phyloP scores from a whole-genome alignment of 2,113 vertebrate species.

The Syngnathoides biaculeatus region DNA sequence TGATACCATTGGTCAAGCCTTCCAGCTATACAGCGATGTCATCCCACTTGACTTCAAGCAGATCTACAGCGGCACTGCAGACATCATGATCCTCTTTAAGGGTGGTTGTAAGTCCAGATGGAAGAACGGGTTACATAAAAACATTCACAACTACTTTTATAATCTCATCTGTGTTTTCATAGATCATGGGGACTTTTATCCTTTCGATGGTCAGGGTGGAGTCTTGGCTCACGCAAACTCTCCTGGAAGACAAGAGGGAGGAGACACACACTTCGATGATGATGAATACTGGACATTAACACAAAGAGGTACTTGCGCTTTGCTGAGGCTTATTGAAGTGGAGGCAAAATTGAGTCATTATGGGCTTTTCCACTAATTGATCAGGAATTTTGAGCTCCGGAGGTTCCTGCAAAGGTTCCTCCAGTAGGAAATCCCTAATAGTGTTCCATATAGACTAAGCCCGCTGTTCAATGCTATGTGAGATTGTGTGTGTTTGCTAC shows the following conservation, averaged over 20 bases:
- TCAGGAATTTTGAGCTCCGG: too few relatives aligned
- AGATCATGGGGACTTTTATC: conserved; percentile 72
- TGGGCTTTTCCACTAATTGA: background rate
- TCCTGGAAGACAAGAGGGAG: conserved; percentile 55
- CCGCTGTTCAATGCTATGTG: too few relatives aligned
- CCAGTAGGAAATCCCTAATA: too few relatives aligned
- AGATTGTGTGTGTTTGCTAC: too few relatives aligned
- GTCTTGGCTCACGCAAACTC: conserved; percentile 72
- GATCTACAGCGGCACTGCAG: conserved; percentile 52
- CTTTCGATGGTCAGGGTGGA: conserved; percentile 69
- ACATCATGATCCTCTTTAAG: conserved; percentile 74
- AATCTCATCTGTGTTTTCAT: background rate
- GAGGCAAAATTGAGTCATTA: background rate
- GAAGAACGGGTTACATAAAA: background rate
- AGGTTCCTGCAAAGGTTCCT: too few relatives aligned
- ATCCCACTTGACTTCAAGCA: conserved; percentile 70
- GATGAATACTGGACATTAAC: conserved; percentile 71
- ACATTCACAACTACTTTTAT: background rate
- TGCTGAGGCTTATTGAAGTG: background rate
- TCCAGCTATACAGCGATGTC: conserved; percentile 70
- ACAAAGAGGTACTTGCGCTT: conserved; percentile 45
- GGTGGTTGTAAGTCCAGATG: conserved; percentile 47
- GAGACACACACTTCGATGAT: conserved; percentile 76
- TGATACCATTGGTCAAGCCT: conserved; percentile 57
- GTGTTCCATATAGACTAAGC: too few relatives aligned